Evolutionary conservation across 2,797 vertebrate genomes (phyloP).

Genomic region (Somateria mollissima): DNA sequence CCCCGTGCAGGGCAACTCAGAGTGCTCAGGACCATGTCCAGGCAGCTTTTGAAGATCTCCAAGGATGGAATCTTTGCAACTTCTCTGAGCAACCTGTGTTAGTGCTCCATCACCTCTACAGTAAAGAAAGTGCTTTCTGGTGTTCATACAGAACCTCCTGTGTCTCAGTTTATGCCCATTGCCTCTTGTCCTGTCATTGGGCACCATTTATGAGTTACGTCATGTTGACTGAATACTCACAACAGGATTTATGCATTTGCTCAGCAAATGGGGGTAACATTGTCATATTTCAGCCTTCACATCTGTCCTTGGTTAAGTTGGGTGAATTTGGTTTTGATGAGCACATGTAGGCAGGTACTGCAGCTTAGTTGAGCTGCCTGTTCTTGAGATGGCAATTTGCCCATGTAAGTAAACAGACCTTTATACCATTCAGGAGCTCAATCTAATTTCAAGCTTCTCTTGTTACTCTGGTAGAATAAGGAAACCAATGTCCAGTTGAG

Average conservation of each 20-base stretch:
- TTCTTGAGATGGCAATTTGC: not conserved
- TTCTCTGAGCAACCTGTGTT: not conserved
- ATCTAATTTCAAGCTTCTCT: not conserved
- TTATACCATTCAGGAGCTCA: not conserved
- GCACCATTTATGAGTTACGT: not conserved
- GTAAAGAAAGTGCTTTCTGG: not conserved
- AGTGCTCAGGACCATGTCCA: not conserved
- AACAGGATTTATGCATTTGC: not conserved
- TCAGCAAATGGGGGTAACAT: rapidly evolving
- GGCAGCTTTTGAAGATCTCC: not conserved
- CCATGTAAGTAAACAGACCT: not conserved
- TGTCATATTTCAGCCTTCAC: not conserved
- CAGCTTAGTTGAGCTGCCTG: not conserved
- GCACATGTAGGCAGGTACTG: not conserved
- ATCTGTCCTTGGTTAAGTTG: not conserved
- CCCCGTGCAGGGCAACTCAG: not conserved
- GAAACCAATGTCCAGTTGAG: not conserved
- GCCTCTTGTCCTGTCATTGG: not conserved
- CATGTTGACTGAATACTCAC: not conserved
- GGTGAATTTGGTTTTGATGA: not conserved
- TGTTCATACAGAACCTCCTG: not conserved
- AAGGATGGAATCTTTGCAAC: not conserved
- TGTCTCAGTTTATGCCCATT: not conserved
- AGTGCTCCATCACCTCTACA: not conserved
- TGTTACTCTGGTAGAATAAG: not conserved